Percentiles rank a stretch among this genome's conserved stretches.
These are phyloP conservation scores for Lipophrys pholis DNA, from an alignment of 2,113 vertebrate genomes.

Conservation along the genomic window DNA sequence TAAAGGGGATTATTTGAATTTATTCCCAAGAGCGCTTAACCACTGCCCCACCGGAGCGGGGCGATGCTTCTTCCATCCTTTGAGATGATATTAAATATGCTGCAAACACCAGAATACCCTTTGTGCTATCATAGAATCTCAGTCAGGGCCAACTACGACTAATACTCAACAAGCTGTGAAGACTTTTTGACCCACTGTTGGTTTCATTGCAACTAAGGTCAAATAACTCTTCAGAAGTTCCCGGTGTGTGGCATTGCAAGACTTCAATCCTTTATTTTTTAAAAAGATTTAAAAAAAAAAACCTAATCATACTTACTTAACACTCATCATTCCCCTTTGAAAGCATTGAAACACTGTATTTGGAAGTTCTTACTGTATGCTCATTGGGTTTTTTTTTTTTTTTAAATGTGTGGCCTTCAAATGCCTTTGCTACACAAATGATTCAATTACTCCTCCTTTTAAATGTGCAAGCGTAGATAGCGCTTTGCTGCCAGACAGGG, in stretches of 20 bases:
- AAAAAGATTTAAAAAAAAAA: constrained; percentile 2
- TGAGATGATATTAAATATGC: constrained; percentile 3
- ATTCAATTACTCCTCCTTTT: constrained; percentile 78
- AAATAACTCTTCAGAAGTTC: background rate
- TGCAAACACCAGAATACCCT: background rate
- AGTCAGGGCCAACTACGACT: background rate
- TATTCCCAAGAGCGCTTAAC: too few species aligned
- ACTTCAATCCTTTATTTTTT: background rate
- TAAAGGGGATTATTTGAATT: too few species aligned
- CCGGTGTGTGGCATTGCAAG: background rate
- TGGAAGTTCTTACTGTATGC: constrained; percentile 27
- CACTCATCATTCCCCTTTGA: background rate
- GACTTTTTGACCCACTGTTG: background rate
- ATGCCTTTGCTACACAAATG: constrained; percentile 69
- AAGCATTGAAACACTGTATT: constrained; percentile 28
- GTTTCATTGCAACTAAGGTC: background rate
- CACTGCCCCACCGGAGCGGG: too few species aligned
- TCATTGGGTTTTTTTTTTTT: constrained; percentile 33
- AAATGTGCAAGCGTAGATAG: constrained; percentile 75
- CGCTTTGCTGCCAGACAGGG: constrained; percentile 57
- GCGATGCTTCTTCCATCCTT: background rate
- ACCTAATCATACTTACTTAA: background rate
- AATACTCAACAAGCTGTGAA: background rate
- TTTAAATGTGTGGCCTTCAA: constrained; percentile 65
- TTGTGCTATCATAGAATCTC: background rate